Evolutionary conservation across 2,113 vertebrate genomes (phyloP).

Genomic region (Fulica atra): DNA sequence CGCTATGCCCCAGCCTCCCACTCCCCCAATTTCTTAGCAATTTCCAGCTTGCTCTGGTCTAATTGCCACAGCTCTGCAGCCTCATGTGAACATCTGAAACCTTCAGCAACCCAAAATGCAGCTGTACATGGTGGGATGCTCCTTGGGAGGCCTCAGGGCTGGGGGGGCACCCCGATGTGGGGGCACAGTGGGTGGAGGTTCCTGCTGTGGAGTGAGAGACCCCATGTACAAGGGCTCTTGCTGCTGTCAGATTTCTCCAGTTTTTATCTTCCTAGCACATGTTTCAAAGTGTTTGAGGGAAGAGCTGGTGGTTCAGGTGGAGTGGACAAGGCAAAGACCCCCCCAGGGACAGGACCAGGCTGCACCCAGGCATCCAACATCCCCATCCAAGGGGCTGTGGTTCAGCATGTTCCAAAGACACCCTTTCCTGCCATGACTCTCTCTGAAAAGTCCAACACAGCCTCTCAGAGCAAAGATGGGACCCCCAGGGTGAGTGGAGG

Average conservation of each 20-base stretch:
- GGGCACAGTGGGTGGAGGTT: background rate
- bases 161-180: fast-evolving
- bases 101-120: background rate
- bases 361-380: background rate
- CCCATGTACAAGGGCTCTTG: fast-evolving
- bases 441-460: background rate
- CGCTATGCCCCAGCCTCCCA: background rate
- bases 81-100: fast-evolving
- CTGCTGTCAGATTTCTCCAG: background rate
- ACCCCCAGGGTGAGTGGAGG: fast-evolving
- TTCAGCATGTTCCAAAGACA: background rate
- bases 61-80: background rate
- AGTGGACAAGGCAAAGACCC: background rate
- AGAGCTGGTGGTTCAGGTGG: background rate
- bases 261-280: background rate
- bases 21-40: background rate
- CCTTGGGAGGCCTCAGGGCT: background rate
- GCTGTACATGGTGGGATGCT: fast-evolving
- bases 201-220: background rate
- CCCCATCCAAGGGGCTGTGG: too few species aligned
- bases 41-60: background rate
- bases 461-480: background rate
- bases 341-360: background rate
- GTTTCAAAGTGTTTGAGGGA: background rate
- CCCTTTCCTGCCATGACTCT: background rate